Evolutionary conservation across 2,888 invertebrate genomes (phyloP).

Genomic region (Poecilobothrus nobilitatus): DNA sequence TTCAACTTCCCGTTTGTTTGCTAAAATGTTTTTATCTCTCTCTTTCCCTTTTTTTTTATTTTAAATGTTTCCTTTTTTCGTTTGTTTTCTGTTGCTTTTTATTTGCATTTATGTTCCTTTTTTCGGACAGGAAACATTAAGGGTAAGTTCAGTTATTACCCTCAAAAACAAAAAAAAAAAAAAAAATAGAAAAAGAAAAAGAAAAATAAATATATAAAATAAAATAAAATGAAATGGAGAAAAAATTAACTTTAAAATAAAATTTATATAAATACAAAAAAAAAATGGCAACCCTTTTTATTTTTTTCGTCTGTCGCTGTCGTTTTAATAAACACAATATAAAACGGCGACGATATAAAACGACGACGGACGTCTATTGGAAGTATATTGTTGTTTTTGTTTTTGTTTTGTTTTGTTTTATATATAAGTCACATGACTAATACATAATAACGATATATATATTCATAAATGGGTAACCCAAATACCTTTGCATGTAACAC

Average conservation of each 20-base stretch:
- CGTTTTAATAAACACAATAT: neutral
- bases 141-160: slow-evolving; percentile 4
- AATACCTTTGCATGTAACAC: neutral
- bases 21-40: neutral
- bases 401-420: neutral
- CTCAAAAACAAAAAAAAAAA: neutral
- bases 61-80: neutral
- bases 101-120: too few species aligned
- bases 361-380: neutral
- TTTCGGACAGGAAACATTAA: neutral
- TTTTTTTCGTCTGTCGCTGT: neutral
- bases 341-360: neutral
- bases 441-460: neutral
- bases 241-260: neutral
- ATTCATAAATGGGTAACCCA: neutral
- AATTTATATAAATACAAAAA: neutral
- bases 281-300: neutral
- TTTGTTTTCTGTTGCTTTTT: neutral
- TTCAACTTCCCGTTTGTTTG: neutral
- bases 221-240: neutral
- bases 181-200: neutral
- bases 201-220: too few species aligned
- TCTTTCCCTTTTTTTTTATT: neutral
- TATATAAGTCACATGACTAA: neutral
- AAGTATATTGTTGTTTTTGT: neutral